Base-by-base conservation (phyloP, 2,113 vertebrate species). In the Odobenus rosmarus region DNA sequence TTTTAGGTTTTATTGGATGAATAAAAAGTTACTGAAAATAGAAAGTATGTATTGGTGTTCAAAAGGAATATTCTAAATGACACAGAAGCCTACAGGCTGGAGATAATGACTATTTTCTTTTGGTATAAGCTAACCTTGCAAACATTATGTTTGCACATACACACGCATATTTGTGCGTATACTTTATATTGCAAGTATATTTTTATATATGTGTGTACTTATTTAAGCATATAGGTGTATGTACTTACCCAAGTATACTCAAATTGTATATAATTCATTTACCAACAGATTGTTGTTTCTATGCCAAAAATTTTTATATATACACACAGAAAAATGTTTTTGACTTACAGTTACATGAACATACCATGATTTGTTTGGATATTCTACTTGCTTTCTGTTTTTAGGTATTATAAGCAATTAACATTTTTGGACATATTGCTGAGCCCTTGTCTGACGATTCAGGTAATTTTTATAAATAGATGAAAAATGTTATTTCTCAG, bases 401-500 rank as follows among this genome's bases (percentile, higher is more conserved):
- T 81, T 82, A 81, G 53, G 64, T 62, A 85, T 79, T 42, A 71
- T 31, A 15, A 18, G 76, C 55, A 95, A 74, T 51, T 24, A 86
- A 92, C 2, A 89, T 59, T 55, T 85, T 62, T 24, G 83, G 42
- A 33, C 12, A 28, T 86, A 36, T 71, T 86, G 91, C 79, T 49
- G 36, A 72, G 67, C 28, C 76, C 67, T 82, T 74, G 39, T 53
- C 42, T 95, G 72, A 59, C 42, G 74, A 59, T 76, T 67, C 28
- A 93, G 46, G 71, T 81, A 85, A 94, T 92, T 86, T 83, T 88
- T 36, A 85, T 71, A 89, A 97, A 77, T 49, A 76, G 62, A 96
- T 57, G 33, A 62, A 81, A 81, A 93, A 62, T 21, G 3, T 81
- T 79, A 14, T 49, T 88, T 80, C 77, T 81, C 51, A 39, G 49